A percentile compares a stretch with the other conserved stretches of the same genome.
These are phyloP conservation scores for Hydrolagus colliei DNA, from an alignment of 2,797 vertebrate species.

Conservation along the genomic window DNA sequence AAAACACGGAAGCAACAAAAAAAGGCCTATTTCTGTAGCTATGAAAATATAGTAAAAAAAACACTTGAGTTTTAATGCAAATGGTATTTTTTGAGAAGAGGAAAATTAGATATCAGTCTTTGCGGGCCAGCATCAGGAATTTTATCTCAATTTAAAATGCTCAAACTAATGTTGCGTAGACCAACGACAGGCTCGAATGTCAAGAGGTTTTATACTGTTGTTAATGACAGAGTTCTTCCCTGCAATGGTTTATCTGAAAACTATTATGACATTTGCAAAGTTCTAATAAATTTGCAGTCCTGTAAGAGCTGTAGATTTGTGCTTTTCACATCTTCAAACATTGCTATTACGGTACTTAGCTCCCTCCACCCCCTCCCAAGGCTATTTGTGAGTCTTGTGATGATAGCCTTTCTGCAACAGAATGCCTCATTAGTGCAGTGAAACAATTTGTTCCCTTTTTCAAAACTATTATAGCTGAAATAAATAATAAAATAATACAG, in stretches of 20 bases:
- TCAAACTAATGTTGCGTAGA: not conserved
- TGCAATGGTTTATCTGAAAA: not conserved
- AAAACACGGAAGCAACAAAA: not conserved
- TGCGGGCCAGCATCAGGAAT: not conserved
- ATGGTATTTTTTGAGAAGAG: not conserved
- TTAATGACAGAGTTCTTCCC: not conserved
- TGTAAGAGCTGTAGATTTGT: no score
- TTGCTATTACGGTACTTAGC: not conserved
- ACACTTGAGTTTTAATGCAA: no score
- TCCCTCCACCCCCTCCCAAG: not conserved
- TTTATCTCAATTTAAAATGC: not conserved
- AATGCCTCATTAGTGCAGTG: slow-evolving; percentile 38
- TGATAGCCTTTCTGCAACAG: not conserved
- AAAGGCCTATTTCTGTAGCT: not conserved
- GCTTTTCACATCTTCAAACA: slow-evolving; percentile 11
- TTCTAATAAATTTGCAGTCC: not conserved
- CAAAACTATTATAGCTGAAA: slow-evolving; percentile 37
- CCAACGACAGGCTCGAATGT: not conserved
- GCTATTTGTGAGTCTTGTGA: not conserved
- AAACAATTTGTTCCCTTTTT: slow-evolving; percentile 32
- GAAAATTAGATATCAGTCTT: not conserved
- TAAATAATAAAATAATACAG: slow-evolving; percentile 33
- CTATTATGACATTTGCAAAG: slow-evolving; percentile 12
- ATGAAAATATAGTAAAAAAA: slow-evolving; percentile 6
- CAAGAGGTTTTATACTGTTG: not conserved